Conservation (phyloP, 2,113 vertebrate genomes). For the Gymnorhina tibicen region DNA sequence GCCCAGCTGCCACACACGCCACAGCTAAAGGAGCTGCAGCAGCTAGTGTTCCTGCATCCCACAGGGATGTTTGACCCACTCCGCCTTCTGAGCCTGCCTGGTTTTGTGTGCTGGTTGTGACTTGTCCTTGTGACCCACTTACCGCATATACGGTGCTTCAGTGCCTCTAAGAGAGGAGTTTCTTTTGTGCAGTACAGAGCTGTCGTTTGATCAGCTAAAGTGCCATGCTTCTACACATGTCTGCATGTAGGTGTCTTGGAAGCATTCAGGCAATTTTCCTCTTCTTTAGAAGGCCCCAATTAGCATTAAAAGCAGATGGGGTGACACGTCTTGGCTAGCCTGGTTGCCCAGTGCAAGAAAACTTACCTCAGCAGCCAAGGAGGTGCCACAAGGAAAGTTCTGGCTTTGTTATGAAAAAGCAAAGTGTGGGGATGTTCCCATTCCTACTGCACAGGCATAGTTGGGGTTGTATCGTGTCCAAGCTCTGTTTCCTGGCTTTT, state of each 20-base stretch:
- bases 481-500: not conserved
- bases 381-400: not conserved
- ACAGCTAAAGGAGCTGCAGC: not conserved
- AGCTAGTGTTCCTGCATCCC: not conserved
- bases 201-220: not conserved
- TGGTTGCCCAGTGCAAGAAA: not conserved
- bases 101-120: not conserved
- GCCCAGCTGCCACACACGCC: fast-evolving
- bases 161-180: not conserved
- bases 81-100: not conserved
- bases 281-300: not conserved
- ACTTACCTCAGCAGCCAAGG: not conserved
- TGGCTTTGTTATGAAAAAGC: not conserved
- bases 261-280: not conserved
- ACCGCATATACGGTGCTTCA: fast-evolving
- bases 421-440: not conserved
- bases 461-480: fast-evolving
- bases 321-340: not conserved
- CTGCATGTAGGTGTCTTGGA: not conserved
- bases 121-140: not conserved
- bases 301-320: not conserved
- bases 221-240: fast-evolving
- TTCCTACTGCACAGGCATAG: not conserved
- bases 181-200: not conserved
- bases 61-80: not conserved